Percentiles rank a stretch among this genome's conserved stretches.
phyloP scores from a whole-genome alignment of 2,797 vertebrate genomes.

The Lithobates pipiens region DNA sequence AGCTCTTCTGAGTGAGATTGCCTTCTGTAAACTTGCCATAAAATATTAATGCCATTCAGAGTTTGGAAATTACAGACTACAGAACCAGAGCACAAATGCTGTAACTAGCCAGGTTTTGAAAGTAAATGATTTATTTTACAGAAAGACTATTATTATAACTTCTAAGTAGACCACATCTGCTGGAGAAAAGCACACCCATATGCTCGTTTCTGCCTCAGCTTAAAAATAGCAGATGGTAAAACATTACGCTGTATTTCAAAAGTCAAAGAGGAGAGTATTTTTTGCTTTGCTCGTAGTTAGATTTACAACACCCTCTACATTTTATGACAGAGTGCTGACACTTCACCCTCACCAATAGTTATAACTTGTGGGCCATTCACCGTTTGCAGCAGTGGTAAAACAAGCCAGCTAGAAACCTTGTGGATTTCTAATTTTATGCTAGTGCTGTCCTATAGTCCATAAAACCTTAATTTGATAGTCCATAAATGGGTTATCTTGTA shows the following conservation, averaged over 20 bases:
- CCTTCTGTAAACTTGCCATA: conserved; percentile 60
- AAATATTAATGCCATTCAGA: conserved; percentile 65
- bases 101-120: conserved; percentile 75
- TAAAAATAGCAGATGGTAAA: conserved; percentile 81
- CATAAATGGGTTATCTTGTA: too few species aligned
- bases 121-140: conserved; percentile 80
- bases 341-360: conserved; percentile 10
- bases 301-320: conserved; percentile 66
- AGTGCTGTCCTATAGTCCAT: not conserved
- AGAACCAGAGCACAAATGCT: conserved; percentile 69
- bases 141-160: conserved; percentile 83
- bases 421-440: not conserved
- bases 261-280: conserved; percentile 72
- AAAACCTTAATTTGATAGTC: too few species aligned
- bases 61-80: conserved; percentile 67
- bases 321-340: conserved; percentile 56
- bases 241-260: conserved; percentile 78
- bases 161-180: conserved; percentile 83
- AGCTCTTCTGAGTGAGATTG: conserved; percentile 45
- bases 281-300: conserved; percentile 68
- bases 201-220: conserved; percentile 78
- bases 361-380: not conserved
- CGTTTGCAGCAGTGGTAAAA: not conserved
- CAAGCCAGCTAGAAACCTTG: not conserved
- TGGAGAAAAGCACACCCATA: conserved; percentile 79